These are phyloP conservation scores for Colostygia pectinataria DNA, from an alignment of 2,888 invertebrate species.

Conservation along the genomic window DNA sequence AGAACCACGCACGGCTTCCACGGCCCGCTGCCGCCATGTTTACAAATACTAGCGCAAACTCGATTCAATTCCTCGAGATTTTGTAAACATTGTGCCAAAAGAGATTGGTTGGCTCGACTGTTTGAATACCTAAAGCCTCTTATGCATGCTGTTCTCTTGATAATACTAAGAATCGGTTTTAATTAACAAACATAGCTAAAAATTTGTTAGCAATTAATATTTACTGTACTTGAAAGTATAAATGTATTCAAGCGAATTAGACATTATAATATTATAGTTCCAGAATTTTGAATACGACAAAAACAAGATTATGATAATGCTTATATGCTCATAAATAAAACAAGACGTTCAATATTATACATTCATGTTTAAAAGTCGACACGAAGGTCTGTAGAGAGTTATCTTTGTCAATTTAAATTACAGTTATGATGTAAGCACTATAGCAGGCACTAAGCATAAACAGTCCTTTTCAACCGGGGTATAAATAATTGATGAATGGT, in stretches of 20 bases:
- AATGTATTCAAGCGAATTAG: constrained; percentile 6
- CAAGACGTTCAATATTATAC: constrained; percentile 21
- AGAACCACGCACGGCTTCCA: constrained; percentile 68
- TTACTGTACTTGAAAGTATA: constrained; percentile 3
- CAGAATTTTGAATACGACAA: constrained; percentile 14
- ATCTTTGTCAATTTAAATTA: constrained; percentile 42
- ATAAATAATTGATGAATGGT: constrained; percentile 66
- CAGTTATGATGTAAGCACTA: constrained; percentile 53
- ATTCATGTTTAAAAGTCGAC: constrained; percentile 37
- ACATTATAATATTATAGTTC: constrained; percentile 9
- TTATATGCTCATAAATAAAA: constrained; percentile 31
- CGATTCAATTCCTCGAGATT: constrained; percentile 74
- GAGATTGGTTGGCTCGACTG: constrained; percentile 59
- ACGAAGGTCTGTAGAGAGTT: constrained; percentile 34
- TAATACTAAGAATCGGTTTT: constrained; percentile 38
- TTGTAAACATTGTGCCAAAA: constrained; percentile 74
- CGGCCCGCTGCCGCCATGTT: constrained; percentile 64
- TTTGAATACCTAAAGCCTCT: constrained; percentile 42
- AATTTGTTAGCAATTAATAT: constrained; percentile 37
- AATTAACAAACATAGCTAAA: constrained; percentile 42
- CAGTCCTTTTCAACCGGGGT: constrained; percentile 51
- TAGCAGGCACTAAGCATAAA: constrained; percentile 42
- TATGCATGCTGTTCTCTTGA: constrained; percentile 37
- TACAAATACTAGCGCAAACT: constrained; percentile 78
- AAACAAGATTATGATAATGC: constrained; percentile 26